Evolutionary conservation across 2,797 vertebrate species (phyloP).

Genomic region (Morus bassanus): DNA sequence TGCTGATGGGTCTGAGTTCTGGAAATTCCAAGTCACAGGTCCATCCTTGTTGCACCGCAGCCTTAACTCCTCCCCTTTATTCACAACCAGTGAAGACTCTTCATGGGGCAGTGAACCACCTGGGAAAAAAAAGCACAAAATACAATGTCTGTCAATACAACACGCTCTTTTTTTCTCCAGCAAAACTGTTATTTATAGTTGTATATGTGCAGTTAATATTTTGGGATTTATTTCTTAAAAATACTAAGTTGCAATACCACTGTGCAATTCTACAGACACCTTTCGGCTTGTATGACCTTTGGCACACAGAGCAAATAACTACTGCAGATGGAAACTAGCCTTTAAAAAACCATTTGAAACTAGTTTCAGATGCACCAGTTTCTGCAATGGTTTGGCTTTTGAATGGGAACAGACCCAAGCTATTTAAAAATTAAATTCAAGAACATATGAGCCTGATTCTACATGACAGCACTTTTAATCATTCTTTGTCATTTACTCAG

Average conservation of each 20-base stretch:
- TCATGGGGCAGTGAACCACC: constrained; percentile 27
- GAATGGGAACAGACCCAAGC: constrained; percentile 54
- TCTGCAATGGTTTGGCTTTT: constrained; percentile 37
- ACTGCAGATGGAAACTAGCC: not conserved
- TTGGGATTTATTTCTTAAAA: not conserved
- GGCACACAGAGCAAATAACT: not conserved
- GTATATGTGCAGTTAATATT: not conserved
- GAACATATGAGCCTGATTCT: constrained; percentile 64
- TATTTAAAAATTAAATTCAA: constrained; percentile 65
- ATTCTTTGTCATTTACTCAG: constrained; percentile 60
- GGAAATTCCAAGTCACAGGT: constrained; percentile 83
- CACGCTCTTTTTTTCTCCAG: not conserved
- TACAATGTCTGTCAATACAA: not conserved
- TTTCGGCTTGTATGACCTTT: not conserved
- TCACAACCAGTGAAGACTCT: constrained; percentile 74
- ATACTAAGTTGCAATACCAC: not conserved
- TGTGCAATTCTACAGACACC: not conserved
- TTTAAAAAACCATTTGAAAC: not conserved
- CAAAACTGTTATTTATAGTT: not conserved
- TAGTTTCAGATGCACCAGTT: not conserved
- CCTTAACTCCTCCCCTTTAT: constrained; percentile 73
- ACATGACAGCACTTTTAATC: constrained; percentile 58
- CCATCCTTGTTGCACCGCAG: constrained; percentile 78
- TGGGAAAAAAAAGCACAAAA: not conserved
- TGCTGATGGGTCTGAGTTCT: constrained; percentile 50